Conservation (phyloP, 2,888 invertebrate species). For the Heterodera filipjevi region DNA sequence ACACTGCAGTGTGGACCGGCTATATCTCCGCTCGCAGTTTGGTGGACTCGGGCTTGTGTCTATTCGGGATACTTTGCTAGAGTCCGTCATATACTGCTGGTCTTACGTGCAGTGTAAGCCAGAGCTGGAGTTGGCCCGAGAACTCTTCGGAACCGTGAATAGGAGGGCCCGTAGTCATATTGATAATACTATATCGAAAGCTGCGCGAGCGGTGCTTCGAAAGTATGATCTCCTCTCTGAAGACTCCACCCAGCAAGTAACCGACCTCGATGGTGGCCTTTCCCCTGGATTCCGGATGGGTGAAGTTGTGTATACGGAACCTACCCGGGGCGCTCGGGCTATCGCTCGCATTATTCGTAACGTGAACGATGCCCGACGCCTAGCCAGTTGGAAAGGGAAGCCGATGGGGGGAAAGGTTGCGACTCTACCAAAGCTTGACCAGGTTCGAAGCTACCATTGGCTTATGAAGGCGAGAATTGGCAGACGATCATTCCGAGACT, state of each 20-base stretch:
- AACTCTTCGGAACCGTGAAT: background rate
- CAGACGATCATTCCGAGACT: background rate
- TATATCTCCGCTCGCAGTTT: background rate
- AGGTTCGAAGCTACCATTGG: background rate
- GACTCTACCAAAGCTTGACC: background rate
- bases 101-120: background rate
- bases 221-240: background rate
- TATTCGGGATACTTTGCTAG: background rate
- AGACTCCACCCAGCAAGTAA: background rate
- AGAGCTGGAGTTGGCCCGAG: background rate
- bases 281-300: background rate
- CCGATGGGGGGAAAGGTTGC: background rate
- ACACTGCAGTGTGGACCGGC: background rate
- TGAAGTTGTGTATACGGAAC: background rate
- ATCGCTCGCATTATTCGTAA: background rate
- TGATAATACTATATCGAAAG: background rate
- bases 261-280: background rate
- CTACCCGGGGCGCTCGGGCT: background rate
- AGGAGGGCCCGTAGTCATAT: background rate
- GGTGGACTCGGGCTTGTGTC: slow-evolving; percentile 7
- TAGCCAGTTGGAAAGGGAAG: background rate
- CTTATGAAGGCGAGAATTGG: background rate
- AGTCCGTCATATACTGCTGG: background rate
- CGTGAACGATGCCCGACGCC: background rate
- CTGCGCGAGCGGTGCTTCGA: background rate